Evolutionary conservation across 2,113 vertebrate genomes (phyloP), one percentile per base, ranked within the genome.

Genomic region (Alethe castanea): DNA sequence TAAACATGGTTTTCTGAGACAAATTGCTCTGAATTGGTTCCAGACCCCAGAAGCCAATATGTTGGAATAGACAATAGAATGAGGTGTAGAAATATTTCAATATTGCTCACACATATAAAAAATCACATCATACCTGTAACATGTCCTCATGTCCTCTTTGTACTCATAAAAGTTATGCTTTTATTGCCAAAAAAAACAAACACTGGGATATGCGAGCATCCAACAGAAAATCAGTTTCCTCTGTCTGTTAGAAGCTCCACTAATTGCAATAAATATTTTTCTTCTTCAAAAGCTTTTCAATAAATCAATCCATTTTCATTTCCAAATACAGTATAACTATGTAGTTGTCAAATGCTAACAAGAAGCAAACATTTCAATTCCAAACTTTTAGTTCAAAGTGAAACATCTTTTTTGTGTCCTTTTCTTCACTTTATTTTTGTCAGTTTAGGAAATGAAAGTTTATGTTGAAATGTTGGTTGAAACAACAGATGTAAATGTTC

Each of bases 271-370:
- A 50, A 74, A 66, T 40, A 16, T 5, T 6, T 53, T 71, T 42
- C 9, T 62, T 56, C 7, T 70, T 90, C 16, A n/a, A 47, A 85
- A 64, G 2, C 24, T 47, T 50, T 77, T 6, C 0, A 19, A 35
- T 36, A 56, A 50, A 65, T 19, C 4, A 28, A 38, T 45, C 19
- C 0, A 8, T 4, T 53, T 84, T 44, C 1, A 0, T 57, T 53
- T 20, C 8, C 17, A 50, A 79, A 45, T 42, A 22, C 45, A 66
- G 17, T 14, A 44, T 11, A 16, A 33, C 18, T 19, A 52, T 18
- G 29, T 8, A 12, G 6, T 4, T 86, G 57, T 3, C 3, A 76
- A 91, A 64, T 72, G 11, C 9, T 65, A 64, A 67, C 4, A n/a
- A 79, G 31, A 70, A 61, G 25, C 9, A 79, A 52, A n/a, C 4